phyloP scores from a whole-genome alignment of 2,888 invertebrate genomes.

The Calliphora vomitoria region DNA sequence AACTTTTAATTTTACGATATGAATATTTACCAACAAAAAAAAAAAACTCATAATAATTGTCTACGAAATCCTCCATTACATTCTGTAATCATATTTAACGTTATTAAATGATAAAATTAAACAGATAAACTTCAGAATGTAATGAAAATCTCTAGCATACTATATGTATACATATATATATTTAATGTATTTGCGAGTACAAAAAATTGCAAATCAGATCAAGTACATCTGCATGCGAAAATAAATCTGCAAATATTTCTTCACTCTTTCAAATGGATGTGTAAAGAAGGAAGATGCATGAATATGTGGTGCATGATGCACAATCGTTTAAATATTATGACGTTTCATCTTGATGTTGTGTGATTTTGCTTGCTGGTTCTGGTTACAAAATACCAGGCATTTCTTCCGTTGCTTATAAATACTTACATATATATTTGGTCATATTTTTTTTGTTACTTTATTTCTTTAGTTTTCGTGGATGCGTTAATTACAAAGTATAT shows the following conservation, averaged over 20 bases:
- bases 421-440: slow-evolving; percentile 27
- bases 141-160: slow-evolving; percentile 23
- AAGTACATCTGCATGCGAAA: slow-evolving; percentile 59
- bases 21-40: neutral
- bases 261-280: neutral
- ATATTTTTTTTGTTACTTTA: slow-evolving; percentile 1
- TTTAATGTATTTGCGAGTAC: neutral
- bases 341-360: slow-evolving; percentile 42
- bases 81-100: slow-evolving; percentile 61
- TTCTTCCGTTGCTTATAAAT: slow-evolving; percentile 60
- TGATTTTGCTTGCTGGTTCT: slow-evolving; percentile 45
- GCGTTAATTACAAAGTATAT: slow-evolving; percentile 56
- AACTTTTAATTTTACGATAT: slow-evolving; percentile 48
- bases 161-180: neutral
- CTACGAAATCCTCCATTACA: slow-evolving; percentile 72
- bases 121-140: slow-evolving; percentile 67
- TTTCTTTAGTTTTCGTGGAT: slow-evolving; percentile 25
- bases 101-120: slow-evolving; percentile 74
- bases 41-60: slow-evolving; percentile 65
- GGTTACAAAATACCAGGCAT: slow-evolving; percentile 62
- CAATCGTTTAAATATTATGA: slow-evolving; percentile 68
- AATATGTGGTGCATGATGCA: neutral
- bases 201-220: slow-evolving; percentile 13
- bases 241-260: slow-evolving; percentile 1
- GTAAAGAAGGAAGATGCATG: neutral